These are phyloP conservation scores for Anastrepha obliqua DNA, from an alignment of 1,140 invertebrate species.

Conservation along the genomic window DNA sequence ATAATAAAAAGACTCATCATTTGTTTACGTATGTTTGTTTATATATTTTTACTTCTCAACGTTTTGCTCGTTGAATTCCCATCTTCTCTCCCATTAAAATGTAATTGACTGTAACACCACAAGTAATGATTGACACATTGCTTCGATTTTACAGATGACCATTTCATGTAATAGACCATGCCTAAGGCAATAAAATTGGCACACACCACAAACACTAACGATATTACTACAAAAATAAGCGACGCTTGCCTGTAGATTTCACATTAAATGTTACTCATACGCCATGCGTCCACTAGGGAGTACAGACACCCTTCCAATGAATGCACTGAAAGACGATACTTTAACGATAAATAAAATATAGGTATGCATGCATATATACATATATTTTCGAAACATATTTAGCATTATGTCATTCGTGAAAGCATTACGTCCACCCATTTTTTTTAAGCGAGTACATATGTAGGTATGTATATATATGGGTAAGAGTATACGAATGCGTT, in stretches of 20 bases:
- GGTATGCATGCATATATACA: background rate
- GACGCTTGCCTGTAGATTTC: background rate
- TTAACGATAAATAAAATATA: background rate
- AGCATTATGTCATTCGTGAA: background rate
- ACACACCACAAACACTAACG: background rate
- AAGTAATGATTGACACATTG: background rate
- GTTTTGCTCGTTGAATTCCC: too few relatives aligned
- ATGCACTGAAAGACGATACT: constrained; percentile 15
- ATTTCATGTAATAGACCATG: background rate
- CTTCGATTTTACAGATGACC: background rate
- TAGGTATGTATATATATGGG: background rate
- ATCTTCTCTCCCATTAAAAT: background rate
- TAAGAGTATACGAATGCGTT: too few relatives aligned
- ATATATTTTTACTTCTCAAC: too few relatives aligned
- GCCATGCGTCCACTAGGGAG: background rate
- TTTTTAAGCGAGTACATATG: background rate
- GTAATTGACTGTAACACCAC: background rate
- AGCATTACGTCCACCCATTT: background rate
- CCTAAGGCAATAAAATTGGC: background rate
- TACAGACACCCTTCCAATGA: background rate
- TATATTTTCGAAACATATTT: background rate
- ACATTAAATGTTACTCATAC: constrained; percentile 23
- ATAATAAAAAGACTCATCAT: too few relatives aligned
- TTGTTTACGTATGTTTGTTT: too few relatives aligned
- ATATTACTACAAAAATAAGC: background rate